Percentiles rank a stretch among this genome's conserved stretches.
Evolutionary conservation across 2,888 invertebrate species (phyloP).

Genomic region (Meteorus colon): DNA sequence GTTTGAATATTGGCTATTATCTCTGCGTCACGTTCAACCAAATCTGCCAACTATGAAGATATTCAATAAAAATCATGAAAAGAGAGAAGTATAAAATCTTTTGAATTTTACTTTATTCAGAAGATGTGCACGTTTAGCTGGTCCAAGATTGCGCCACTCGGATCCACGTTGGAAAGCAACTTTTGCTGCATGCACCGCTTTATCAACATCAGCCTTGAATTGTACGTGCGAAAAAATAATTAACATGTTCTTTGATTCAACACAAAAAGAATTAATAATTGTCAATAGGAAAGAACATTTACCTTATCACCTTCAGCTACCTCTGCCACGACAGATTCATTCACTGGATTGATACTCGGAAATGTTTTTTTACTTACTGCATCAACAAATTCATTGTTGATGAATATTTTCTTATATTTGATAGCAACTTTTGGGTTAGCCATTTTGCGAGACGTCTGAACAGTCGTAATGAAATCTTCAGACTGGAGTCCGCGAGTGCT

Average conservation of each 20-base stretch:
- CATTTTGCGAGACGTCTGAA: constrained; percentile 10
- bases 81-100: not conserved
- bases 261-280: not conserved
- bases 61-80: not conserved
- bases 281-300: constrained; percentile 36
- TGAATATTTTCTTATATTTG: constrained; percentile 57
- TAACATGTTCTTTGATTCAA: not conserved
- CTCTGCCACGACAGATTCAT: constrained; percentile 74
- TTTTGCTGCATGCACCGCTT: constrained; percentile 74
- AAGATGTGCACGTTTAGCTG: constrained; percentile 74
- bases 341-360: constrained; percentile 77
- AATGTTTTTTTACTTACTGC: constrained; percentile 78
- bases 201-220: constrained; percentile 74
- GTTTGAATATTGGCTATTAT: constrained; percentile 77
- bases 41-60: constrained; percentile 73
- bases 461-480: not conserved
- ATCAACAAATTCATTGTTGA: constrained; percentile 71
- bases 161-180: constrained; percentile 76
- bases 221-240: constrained; percentile 21
- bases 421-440: constrained; percentile 24
- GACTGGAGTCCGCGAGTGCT: not conserved
- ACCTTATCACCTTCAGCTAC: constrained; percentile 76
- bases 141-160: constrained; percentile 75
- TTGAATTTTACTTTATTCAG: constrained; percentile 51
- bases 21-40: constrained; percentile 74